Conservation (phyloP, 2,113 vertebrate species). For the Cottus gobio region DNA sequence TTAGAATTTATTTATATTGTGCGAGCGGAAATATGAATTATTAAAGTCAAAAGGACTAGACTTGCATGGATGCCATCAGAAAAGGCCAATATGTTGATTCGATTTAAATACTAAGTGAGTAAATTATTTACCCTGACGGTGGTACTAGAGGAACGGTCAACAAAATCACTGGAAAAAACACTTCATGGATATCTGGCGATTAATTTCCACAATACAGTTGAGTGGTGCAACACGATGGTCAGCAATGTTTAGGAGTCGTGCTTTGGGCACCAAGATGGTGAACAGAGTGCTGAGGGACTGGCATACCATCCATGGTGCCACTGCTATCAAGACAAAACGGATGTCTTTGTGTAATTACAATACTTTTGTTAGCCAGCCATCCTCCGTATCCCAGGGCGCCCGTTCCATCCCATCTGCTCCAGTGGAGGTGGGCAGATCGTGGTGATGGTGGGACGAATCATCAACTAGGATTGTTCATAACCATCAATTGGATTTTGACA, state of each 20-base stretch:
- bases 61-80: neutral
- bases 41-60: neutral
- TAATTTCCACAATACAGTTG: neutral
- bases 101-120: neutral
- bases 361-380: neutral
- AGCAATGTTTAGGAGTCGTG: neutral
- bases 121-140: neutral
- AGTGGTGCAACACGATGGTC: neutral
- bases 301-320: neutral
- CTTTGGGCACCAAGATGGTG: neutral
- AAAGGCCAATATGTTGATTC: neutral
- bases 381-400: neutral
- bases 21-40: neutral
- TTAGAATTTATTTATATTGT: too few species aligned
- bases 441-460: constrained; percentile 6
- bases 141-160: neutral
- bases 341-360: neutral
- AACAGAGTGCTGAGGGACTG: neutral
- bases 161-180: neutral
- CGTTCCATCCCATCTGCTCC: neutral
- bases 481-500: constrained; percentile 56
- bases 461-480: constrained; percentile 45
- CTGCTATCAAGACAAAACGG: neutral
- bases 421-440: neutral
- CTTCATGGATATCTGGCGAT: neutral